Conservation (phyloP, 2,888 invertebrate species). For the Dryobota labecula region DNA sequence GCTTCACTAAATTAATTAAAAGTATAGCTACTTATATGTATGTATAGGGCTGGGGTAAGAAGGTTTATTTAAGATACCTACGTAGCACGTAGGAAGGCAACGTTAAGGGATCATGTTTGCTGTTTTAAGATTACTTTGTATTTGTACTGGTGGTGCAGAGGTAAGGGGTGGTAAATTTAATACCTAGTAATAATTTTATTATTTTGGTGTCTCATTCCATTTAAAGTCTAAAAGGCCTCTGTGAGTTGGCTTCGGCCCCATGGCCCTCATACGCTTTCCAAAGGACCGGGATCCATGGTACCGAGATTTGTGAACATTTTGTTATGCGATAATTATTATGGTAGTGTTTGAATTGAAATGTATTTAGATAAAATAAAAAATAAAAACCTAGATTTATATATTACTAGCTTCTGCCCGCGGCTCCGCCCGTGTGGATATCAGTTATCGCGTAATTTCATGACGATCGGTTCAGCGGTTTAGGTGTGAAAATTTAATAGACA, state of each 20-base stretch:
- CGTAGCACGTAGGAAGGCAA: neutral
- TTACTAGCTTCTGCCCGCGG: no score
- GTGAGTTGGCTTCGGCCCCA: neutral
- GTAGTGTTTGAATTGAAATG: neutral
- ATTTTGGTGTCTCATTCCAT: neutral
- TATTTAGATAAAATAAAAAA: neutral
- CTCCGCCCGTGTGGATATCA: no score
- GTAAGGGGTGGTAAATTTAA: no score
- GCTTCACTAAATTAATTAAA: slow-evolving; percentile 63
- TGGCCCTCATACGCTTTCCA: neutral
- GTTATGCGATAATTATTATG: no score
- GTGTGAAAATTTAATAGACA: no score
- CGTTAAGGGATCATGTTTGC: slow-evolving; percentile 59
- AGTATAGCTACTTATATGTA: slow-evolving; percentile 23
- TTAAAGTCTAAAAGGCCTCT: no score
- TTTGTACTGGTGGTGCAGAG: slow-evolving; percentile 38
- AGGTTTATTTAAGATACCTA: slow-evolving; percentile 46
- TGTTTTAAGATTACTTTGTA: slow-evolving; percentile 64
- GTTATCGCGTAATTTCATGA: no score
- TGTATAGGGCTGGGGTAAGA: slow-evolving; percentile 22
- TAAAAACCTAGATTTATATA: neutral
- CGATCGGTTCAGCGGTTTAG: no score
- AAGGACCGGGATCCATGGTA: no score
- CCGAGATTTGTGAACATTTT: neutral
- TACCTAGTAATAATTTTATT: neutral